phyloP scores from a whole-genome alignment of 2,888 invertebrate species.

The Orthosia gothica region DNA sequence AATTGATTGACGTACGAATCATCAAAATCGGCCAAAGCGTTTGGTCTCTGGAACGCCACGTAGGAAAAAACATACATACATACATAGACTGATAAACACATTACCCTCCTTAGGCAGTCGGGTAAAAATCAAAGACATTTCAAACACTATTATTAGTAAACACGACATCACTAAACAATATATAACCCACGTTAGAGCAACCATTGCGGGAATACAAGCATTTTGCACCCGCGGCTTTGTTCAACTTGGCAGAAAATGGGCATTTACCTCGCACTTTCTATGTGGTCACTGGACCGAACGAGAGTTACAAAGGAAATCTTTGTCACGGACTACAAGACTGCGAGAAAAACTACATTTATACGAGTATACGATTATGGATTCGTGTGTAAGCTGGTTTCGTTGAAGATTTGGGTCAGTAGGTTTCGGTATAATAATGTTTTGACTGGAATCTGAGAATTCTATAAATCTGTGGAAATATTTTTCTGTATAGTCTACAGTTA shows the following conservation, averaged over 20 bases:
- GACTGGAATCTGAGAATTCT: neutral
- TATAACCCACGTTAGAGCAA: slow-evolving; percentile 26
- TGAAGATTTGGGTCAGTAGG: slow-evolving; percentile 44
- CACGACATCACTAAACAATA: slow-evolving; percentile 43
- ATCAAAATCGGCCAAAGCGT: no score
- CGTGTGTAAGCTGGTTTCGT: slow-evolving; percentile 28
- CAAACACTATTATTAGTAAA: slow-evolving; percentile 10
- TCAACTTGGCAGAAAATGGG: slow-evolving; percentile 70
- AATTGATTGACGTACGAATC: no score
- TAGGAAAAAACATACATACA: no score
- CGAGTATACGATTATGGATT: slow-evolving; percentile 42
- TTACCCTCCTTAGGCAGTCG: no score
- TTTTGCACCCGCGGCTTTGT: slow-evolving; percentile 66
- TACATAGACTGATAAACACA: no score
- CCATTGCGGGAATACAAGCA: slow-evolving; percentile 50
- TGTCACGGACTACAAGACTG: slow-evolving; percentile 50
- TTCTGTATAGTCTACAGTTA: neutral
- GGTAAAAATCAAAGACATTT: slow-evolving; percentile 2
- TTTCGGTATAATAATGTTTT: slow-evolving; percentile 31
- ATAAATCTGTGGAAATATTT: neutral
- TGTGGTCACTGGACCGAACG: slow-evolving; percentile 51
- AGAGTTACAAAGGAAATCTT: slow-evolving; percentile 59
- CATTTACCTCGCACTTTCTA: slow-evolving; percentile 66
- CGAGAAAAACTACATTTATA: slow-evolving; percentile 54
- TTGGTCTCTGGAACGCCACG: no score